Percentiles rank a stretch among this genome's conserved stretches.
Conservation (phyloP, 2,888 invertebrate species). For the Diplazon laetatorius region DNA sequence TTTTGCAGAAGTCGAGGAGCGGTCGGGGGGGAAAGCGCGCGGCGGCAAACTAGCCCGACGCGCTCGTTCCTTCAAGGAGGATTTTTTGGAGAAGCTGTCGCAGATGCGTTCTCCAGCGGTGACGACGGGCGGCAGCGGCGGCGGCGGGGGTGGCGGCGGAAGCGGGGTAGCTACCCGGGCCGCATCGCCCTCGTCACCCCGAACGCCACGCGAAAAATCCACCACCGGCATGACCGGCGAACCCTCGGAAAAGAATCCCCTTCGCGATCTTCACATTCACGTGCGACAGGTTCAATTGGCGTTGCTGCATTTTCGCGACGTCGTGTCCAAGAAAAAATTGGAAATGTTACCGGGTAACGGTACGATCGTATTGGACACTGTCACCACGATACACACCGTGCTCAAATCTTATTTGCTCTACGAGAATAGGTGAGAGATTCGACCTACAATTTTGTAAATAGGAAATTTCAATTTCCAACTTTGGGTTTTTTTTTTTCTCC, state of each 20-base stretch:
- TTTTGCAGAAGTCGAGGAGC: slow-evolving; percentile 82
- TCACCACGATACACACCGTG: slow-evolving; percentile 92
- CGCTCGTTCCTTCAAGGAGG: slow-evolving; percentile 96
- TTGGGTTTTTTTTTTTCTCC: too few relatives aligned
- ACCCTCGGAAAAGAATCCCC: slow-evolving; percentile 85
- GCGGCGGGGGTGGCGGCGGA: slow-evolving; percentile 83
- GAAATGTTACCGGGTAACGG: slow-evolving; percentile 97
- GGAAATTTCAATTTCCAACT: too few relatives aligned
- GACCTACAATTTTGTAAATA: too few relatives aligned
- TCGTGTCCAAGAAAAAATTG: slow-evolving; percentile 94
- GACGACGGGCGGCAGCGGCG: slow-evolving; percentile 78
- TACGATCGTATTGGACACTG: slow-evolving; percentile 95
- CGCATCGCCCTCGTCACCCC: slow-evolving; percentile 83
- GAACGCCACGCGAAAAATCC: slow-evolving; percentile 81
- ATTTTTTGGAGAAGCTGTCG: slow-evolving; percentile 94
- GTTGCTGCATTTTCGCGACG: slow-evolving; percentile 95
- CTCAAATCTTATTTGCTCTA: slow-evolving; percentile 83
- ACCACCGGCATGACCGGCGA: slow-evolving; percentile 83
- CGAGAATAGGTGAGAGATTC: slow-evolving; percentile 84
- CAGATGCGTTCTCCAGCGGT: slow-evolving; percentile 91
- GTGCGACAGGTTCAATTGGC: slow-evolving; percentile 90
- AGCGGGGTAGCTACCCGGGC: slow-evolving; percentile 81
- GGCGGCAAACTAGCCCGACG: slow-evolving; percentile 93
- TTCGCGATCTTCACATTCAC: slow-evolving; percentile 89
- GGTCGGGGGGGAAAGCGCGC: slow-evolving; percentile 89